Evolutionary conservation across 2,888 invertebrate genomes (phyloP).

Genomic region (Lycocerus yunnanus): DNA sequence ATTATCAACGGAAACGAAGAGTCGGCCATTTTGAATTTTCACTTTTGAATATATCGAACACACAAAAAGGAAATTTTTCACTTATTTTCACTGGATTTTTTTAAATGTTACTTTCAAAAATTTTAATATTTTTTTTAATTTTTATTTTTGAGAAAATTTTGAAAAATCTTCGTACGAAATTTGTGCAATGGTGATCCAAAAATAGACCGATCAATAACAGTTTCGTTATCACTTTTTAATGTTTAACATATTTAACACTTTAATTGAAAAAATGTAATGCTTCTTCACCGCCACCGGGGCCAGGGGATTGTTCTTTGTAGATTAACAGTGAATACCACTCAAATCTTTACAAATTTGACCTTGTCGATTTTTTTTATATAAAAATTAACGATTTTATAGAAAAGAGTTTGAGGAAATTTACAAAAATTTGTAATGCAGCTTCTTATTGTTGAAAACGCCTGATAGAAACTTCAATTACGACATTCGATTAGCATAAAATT

Average conservation of each 20-base stretch:
- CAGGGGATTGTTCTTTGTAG: neutral
- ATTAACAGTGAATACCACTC: neutral
- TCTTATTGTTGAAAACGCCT: neutral
- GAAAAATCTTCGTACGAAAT: slow-evolving; percentile 42
- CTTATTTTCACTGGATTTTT: slow-evolving; percentile 4
- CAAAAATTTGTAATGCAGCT: neutral
- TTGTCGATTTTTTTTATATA: neutral
- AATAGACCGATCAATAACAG: slow-evolving; percentile 49
- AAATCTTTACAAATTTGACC: neutral
- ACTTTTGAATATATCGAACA: slow-evolving; percentile 51
- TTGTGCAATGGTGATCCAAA: slow-evolving; percentile 41
- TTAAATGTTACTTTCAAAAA: neutral
- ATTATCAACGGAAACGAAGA: slow-evolving; percentile 48
- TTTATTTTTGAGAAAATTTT: neutral
- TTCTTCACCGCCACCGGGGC: neutral
- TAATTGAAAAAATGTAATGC: neutral
- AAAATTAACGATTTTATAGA: neutral
- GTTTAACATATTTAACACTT: neutral
- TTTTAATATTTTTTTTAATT: neutral
- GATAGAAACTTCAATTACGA: neutral
- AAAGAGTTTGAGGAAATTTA: neutral
- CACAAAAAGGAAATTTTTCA: slow-evolving; percentile 12
- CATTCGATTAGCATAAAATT: neutral
- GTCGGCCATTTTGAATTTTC: slow-evolving; percentile 58
- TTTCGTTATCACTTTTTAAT: slow-evolving; percentile 45